phyloP scores from a whole-genome alignment of 92 coral and sea anemone species.

The Umimayanthus kanabou region DNA sequence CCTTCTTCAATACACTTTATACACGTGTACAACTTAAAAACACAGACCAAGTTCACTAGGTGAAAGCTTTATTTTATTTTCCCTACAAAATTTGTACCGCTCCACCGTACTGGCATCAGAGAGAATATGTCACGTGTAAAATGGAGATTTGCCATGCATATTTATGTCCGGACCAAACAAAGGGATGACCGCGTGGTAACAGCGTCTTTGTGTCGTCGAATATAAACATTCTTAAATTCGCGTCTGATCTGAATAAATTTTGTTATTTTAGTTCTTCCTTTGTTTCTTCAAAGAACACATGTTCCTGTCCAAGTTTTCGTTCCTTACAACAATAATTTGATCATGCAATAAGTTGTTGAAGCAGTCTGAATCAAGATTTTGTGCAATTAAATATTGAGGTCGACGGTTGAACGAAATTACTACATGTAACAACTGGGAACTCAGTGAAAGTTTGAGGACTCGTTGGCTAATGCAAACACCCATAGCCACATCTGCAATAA shows the following conservation, averaged over 20 bases:
- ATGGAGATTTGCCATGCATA: constrained; percentile 3
- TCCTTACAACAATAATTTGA: not conserved
- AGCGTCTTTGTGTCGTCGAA: not conserved
- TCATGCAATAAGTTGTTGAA: not conserved
- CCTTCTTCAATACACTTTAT: no score
- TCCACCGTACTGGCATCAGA: no score
- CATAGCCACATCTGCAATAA: not conserved
- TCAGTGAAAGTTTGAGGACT: not conserved
- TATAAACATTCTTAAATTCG: not conserved
- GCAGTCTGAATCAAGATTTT: not conserved
- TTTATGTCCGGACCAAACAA: constrained; percentile 24
- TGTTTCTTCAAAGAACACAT: constrained; percentile 9
- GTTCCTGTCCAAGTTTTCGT: not conserved
- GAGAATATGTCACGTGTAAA: not conserved
- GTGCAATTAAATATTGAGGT: not conserved
- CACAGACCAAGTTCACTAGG: not conserved
- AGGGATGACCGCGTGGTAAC: constrained; percentile 14
- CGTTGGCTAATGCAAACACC: not conserved
- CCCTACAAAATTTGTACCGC: not conserved
- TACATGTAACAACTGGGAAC: not conserved
- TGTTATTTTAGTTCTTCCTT: not conserved
- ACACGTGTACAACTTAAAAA: no score
- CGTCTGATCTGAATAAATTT: constrained; percentile 21
- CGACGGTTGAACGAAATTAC: not conserved
- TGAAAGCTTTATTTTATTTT: no score